Conservation (phyloP, 2,888 invertebrate genomes). For the Agriopis marginaria region DNA sequence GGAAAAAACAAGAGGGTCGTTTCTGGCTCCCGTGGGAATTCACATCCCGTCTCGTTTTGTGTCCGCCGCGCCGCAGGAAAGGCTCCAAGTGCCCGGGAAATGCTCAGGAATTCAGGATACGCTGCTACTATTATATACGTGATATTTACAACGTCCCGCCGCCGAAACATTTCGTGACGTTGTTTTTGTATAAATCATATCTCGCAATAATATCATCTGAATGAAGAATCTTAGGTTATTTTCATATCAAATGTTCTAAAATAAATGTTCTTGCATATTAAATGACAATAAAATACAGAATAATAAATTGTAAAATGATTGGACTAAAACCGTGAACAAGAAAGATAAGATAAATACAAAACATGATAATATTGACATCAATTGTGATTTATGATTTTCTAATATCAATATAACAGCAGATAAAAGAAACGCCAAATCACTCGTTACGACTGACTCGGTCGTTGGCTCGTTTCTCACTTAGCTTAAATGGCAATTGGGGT, state of each 20-base stretch:
- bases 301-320: constrained; percentile 8
- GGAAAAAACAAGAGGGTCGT: constrained; percentile 80
- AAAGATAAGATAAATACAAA: constrained; percentile 21
- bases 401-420: constrained; percentile 53
- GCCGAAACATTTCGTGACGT: constrained; percentile 18
- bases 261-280: not conserved
- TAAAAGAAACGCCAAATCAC: constrained; percentile 46
- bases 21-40: constrained; percentile 77
- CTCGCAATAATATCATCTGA: constrained; percentile 4
- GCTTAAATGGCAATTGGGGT: constrained; percentile 53
- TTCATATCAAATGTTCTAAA: not conserved
- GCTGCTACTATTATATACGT: constrained; percentile 49
- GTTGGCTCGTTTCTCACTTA: constrained; percentile 53
- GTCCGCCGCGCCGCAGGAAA: constrained; percentile 67
- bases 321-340: constrained; percentile 1
- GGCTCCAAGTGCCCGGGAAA: constrained; percentile 49
- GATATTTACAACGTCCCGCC: constrained; percentile 34
- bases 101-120: constrained; percentile 66
- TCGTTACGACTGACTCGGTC: constrained; percentile 41
- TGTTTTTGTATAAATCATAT: constrained; percentile 27
- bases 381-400: constrained; percentile 25
- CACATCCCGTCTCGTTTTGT: constrained; percentile 68
- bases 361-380: constrained; percentile 24
- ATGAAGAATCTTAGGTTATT: not conserved
- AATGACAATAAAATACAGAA: constrained; percentile 2